Base-by-base conservation (phyloP, 2,888 invertebrate genomes). In the Plebejus anna region DNA sequence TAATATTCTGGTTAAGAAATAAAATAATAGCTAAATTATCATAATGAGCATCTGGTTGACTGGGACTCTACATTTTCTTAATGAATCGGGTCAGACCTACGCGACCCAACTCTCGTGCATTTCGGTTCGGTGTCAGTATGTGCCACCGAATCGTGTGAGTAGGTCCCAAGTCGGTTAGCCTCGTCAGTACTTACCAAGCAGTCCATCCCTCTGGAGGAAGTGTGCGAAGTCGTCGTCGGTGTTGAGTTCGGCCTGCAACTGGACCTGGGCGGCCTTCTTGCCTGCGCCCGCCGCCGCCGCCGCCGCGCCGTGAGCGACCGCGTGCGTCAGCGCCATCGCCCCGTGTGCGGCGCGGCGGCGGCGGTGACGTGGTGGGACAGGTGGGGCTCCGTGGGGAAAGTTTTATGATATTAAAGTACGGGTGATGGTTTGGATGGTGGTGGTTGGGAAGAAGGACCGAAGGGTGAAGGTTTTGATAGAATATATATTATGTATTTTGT, bases 161-260 rank as follows among this genome's bases (percentile, higher is more conserved):
- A 22, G 22, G 22, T 22, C 22, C 22, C 22, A 22, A 22, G 22
- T 22, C 22, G 22, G 22, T 22, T 28, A 61, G 28, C 61, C 28
- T 61, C 28, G 1, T 6, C 59, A 22, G 3, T 22, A 87, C 91
- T 88, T 84, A 97, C 97, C 96, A 78, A 97, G 90, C 16, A 98
- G 90, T 80, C 98, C 98, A 78, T 96, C 96, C 81, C 95, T 95
- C 75, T 95, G 92, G 70, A 98, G 83, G 82, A 98, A 95, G 86
- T 96, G 97, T 76, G 96, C 95, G 96, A 98, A 97, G 76, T 98
- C 98, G 78, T 98, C 98, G 82, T 98, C 97, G 1, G 94, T 97
- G 81, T 95, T 95, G 61, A 98, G 94, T 85, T 98, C 98, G 0
- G 95, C 94, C 90, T 98, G 97, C 78, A 98, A 89, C 82, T 97